These are phyloP conservation scores for Enteromius afrohamiltoni DNA, from an alignment of 2,797 vertebrate genomes.

Conservation along the genomic window DNA sequence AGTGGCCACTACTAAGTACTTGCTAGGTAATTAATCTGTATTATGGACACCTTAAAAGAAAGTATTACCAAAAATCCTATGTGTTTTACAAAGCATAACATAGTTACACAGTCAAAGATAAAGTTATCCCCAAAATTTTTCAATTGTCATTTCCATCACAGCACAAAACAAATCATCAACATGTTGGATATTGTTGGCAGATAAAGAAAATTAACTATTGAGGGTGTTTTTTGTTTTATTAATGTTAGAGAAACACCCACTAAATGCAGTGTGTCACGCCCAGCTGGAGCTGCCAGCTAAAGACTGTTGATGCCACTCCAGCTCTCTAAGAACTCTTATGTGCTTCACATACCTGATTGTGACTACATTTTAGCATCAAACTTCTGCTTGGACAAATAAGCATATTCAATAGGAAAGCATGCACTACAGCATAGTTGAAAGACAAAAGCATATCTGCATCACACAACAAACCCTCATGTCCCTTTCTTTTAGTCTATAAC, in stretches of 20 bases:
- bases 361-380: background rate
- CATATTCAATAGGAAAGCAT: background rate
- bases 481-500: slow-evolving; percentile 1
- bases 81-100: background rate
- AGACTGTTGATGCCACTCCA: too few relatives aligned
- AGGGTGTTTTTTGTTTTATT: too few relatives aligned
- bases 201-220: background rate
- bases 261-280: too few relatives aligned
- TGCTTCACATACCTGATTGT: too few relatives aligned
- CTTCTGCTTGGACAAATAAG: background rate
- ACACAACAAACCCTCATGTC: background rate
- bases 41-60: too few relatives aligned
- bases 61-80: too few relatives aligned
- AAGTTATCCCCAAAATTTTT: background rate
- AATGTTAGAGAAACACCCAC: background rate
- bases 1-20: too few relatives aligned
- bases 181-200: background rate
- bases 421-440: background rate
- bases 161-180: background rate
- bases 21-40: too few relatives aligned
- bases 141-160: background rate
- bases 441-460: background rate
- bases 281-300: too few relatives aligned
- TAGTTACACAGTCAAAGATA: background rate
- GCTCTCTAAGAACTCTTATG: too few relatives aligned